These are phyloP conservation scores for Mesorhabditis sp. DNA, from an alignment of 2,888 invertebrate species.

Conservation along the genomic window DNA sequence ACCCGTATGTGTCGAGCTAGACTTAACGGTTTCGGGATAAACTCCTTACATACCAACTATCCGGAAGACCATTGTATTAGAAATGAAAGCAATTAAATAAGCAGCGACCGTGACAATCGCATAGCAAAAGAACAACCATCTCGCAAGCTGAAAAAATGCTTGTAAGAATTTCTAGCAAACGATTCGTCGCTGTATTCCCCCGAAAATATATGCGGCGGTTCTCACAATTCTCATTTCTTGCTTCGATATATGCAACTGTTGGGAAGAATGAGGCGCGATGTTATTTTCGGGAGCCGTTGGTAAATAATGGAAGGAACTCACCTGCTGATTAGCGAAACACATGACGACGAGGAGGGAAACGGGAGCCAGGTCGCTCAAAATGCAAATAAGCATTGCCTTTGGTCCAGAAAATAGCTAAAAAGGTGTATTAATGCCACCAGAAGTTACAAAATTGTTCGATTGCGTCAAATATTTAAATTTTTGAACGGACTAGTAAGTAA, in stretches of 20 bases:
- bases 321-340: too few relatives aligned
- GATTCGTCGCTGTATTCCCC: not conserved
- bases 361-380: slow-evolving; percentile 37
- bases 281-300: too few relatives aligned
- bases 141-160: slow-evolving; percentile 36
- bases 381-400: slow-evolving; percentile 37
- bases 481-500: too few relatives aligned
- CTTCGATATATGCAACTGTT: too few relatives aligned
- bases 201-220: too few relatives aligned
- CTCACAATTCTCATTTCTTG: too few relatives aligned
- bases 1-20: slow-evolving; percentile 42
- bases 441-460: too few relatives aligned
- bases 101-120: slow-evolving; percentile 39
- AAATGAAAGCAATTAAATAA: slow-evolving; percentile 41
- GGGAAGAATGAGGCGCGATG: too few relatives aligned
- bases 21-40: too few relatives aligned
- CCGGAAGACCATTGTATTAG: slow-evolving; percentile 43
- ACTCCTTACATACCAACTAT: slow-evolving; percentile 28
- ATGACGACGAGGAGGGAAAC: slow-evolving; percentile 35
- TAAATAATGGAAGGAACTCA: too few relatives aligned
- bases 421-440: too few relatives aligned
- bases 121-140: slow-evolving; percentile 36
- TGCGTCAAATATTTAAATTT: too few relatives aligned
- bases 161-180: slow-evolving; percentile 29
- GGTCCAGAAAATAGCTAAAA: slow-evolving; percentile 37